Percentiles rank a stretch among this genome's conserved stretches.
phyloP scores from a whole-genome alignment of 2,113 vertebrate genomes.

The Penelope pileata region DNA sequence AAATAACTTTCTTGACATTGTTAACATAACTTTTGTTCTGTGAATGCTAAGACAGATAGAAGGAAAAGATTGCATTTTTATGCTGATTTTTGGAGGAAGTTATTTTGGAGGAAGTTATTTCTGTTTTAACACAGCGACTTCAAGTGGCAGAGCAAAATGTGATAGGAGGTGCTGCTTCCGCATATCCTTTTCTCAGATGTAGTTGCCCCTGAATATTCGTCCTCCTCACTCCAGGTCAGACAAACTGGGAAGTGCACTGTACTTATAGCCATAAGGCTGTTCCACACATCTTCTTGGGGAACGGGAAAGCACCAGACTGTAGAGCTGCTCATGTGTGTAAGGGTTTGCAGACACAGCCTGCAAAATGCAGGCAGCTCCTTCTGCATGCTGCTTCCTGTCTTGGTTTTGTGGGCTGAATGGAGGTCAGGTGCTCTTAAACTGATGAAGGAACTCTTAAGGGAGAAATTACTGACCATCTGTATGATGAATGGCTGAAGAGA shows the following conservation, averaged over 20 bases:
- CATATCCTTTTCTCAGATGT: background rate
- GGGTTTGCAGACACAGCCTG: background rate
- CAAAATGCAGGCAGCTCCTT: background rate
- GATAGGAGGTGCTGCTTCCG: background rate
- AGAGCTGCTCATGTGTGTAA: fast-evolving
- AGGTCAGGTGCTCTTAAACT: background rate
- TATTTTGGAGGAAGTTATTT: background rate
- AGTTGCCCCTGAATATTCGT: fast-evolving
- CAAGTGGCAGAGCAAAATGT: background rate
- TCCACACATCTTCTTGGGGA: fast-evolving
- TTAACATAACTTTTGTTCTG: background rate
- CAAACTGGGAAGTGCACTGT: fast-evolving
- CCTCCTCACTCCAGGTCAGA: background rate
- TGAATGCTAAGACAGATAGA: background rate
- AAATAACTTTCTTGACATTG: background rate
- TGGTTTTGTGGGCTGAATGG: fast-evolving
- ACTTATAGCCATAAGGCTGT: fast-evolving
- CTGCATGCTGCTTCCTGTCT: background rate
- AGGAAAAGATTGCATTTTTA: background rate
- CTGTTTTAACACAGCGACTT: background rate
- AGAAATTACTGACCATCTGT: background rate
- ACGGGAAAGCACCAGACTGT: fast-evolving
- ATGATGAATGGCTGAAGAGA: background rate
- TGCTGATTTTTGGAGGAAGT: background rate
- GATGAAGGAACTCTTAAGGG: background rate